Evolutionary conservation across 2,797 vertebrate genomes (phyloP).

Genomic region (Hypotaenidia philippensis): DNA sequence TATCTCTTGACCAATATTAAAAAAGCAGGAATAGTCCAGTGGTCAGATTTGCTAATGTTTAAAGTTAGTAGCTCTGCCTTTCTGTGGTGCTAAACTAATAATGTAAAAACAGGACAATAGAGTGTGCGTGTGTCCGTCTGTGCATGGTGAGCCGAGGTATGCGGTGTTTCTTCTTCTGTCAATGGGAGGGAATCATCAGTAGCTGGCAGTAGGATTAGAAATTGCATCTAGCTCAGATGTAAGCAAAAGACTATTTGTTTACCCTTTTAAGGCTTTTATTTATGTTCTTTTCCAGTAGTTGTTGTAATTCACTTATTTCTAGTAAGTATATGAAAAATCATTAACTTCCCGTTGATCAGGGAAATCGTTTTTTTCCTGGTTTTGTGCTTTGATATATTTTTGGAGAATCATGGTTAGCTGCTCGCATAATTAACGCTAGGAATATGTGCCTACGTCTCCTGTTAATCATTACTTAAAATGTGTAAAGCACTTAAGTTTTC

Average conservation of each 20-base stretch:
- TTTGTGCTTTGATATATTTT: neutral
- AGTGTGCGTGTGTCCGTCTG: neutral
- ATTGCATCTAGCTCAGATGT: neutral
- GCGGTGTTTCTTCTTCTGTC: neutral
- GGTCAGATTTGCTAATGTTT: neutral
- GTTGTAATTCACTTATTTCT: neutral
- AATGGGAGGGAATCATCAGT: neutral
- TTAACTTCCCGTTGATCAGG: neutral
- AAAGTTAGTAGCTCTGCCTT: neutral
- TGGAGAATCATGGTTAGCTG: neutral
- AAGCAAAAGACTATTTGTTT: neutral
- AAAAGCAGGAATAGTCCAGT: neutral
- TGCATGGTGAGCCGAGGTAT: neutral
- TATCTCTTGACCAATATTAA: neutral
- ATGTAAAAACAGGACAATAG: neutral
- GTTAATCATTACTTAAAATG: neutral
- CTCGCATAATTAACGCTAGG: neutral
- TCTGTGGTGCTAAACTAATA: constrained; percentile 12
- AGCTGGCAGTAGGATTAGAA: neutral
- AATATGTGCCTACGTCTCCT: neutral
- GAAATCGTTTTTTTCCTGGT: neutral
- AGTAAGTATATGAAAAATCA: neutral
- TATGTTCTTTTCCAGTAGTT: neutral
- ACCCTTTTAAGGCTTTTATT: neutral
- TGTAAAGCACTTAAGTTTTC: neutral